phyloP scores from a whole-genome alignment of 2,797 vertebrate species.

The Thunnus albacares region DNA sequence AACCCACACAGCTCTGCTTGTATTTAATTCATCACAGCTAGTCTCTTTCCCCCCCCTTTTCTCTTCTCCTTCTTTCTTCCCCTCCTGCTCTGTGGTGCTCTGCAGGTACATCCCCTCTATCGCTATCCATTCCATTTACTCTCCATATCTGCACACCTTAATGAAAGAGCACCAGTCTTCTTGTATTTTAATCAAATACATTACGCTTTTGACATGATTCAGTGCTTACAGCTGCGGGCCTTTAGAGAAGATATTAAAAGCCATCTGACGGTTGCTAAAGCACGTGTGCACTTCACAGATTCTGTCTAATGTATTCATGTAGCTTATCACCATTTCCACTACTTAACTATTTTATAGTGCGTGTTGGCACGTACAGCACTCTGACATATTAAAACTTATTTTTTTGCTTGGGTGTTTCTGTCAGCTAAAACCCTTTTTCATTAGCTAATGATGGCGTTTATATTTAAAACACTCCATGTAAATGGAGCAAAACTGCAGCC shows the following conservation, averaged over 20 bases:
- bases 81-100: constrained; percentile 6
- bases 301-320: constrained; percentile 36
- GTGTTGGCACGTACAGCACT: neutral
- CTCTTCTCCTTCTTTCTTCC: constrained; percentile 7
- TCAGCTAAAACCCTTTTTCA: constrained; percentile 26
- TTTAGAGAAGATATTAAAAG: constrained; percentile 44
- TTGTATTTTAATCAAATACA: constrained; percentile 74
- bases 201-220: constrained; percentile 65
- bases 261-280: constrained; percentile 46
- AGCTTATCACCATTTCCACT: constrained; percentile 17
- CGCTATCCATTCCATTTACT: constrained; percentile 29
- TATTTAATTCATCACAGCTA: constrained; percentile 36
- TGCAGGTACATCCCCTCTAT: neutral
- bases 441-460: constrained; percentile 28
- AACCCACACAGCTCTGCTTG: constrained; percentile 42
- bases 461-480: constrained; percentile 6
- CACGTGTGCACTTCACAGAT: constrained; percentile 15
- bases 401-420: constrained; percentile 4
- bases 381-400: constrained; percentile 19
- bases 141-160: constrained; percentile 38
- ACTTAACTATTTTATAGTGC: neutral
- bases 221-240: constrained; percentile 52
- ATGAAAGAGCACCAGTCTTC: constrained; percentile 61
- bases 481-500: constrained; percentile 2
- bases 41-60: constrained; percentile 11